A percentile compares a stretch with the other conserved stretches of the same genome.
Conservation (phyloP, 2,113 vertebrate species). For the Salvelinus sp. region DNA sequence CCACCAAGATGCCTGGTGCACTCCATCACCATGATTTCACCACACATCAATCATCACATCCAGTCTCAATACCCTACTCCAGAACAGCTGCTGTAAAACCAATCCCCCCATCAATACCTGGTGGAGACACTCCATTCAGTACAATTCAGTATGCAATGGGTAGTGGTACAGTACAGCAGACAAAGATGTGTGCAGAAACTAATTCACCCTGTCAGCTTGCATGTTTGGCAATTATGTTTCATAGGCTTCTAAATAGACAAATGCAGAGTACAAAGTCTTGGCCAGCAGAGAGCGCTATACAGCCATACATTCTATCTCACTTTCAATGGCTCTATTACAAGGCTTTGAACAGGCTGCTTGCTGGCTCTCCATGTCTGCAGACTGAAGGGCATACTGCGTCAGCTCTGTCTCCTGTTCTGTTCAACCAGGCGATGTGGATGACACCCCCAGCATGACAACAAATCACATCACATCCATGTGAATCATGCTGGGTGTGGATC, state of each 20-base stretch:
- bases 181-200: too few species aligned
- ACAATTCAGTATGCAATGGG: too few species aligned
- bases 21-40: slow-evolving; percentile 36
- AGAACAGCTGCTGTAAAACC: neutral
- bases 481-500: neutral
- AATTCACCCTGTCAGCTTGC: neutral
- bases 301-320: neutral
- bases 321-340: neutral
- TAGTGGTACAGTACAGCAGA: too few species aligned
- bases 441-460: neutral
- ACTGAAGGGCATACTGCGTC: neutral
- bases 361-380: neutral
- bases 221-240: neutral
- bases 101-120: neutral
- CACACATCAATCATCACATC: slow-evolving; percentile 15
- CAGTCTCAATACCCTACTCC: slow-evolving; percentile 13
- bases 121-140: neutral
- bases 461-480: neutral
- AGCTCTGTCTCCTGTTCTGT: neutral
- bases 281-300: slow-evolving; percentile 50
- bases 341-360: neutral
- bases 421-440: neutral
- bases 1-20: neutral
- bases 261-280: neutral
- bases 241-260: neutral